phyloP scores from a whole-genome alignment of 2,113 vertebrate species.

The Tichodroma muraria region DNA sequence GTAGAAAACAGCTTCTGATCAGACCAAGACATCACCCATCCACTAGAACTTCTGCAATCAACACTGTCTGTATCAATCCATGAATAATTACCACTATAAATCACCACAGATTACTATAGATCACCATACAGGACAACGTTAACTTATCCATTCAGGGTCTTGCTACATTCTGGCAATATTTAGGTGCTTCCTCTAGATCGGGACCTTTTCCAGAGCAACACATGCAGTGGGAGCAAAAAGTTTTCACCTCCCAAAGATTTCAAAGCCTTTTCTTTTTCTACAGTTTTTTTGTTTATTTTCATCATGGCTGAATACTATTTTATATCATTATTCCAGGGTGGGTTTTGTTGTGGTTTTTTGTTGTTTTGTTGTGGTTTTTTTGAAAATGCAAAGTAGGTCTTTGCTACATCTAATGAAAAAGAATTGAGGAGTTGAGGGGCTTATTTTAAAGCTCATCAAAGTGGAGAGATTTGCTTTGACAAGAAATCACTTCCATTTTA shows the following conservation, averaged over 20 bases:
- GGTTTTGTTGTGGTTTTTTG: background rate
- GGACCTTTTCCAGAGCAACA: background rate
- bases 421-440: background rate
- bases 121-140: background rate
- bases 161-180: background rate
- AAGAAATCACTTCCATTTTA: background rate
- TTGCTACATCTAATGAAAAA: background rate
- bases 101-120: background rate
- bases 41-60: background rate
- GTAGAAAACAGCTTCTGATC: background rate
- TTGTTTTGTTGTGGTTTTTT: background rate
- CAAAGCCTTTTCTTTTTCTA: background rate
- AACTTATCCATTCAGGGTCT: background rate
- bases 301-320: background rate
- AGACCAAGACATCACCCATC: background rate
- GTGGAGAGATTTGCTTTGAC: background rate
- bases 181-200: background rate
- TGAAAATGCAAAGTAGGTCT: background rate
- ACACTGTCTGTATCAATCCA: background rate
- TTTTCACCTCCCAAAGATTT: background rate
- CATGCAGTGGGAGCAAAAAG: accelerated
- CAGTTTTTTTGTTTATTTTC: background rate
- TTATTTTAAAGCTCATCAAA: background rate
- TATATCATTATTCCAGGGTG: background rate
- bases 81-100: background rate